These are phyloP conservation scores for Trichoplusia ni DNA, from an alignment of 1,140 invertebrate genomes.

Conservation along the genomic window DNA sequence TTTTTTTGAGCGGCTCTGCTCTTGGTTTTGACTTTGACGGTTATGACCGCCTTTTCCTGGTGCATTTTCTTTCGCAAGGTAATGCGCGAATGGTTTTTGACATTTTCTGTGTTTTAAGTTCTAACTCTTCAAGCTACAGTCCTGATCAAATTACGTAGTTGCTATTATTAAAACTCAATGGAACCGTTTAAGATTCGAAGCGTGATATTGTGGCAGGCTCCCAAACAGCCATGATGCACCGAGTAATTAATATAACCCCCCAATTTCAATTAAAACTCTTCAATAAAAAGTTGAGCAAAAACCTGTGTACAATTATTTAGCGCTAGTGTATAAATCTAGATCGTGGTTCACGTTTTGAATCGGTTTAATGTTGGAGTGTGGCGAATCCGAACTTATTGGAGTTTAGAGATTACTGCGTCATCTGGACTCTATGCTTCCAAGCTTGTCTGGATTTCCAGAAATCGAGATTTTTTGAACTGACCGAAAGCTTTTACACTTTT, in stretches of 20 bases:
- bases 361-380: neutral
- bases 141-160: no score
- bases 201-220: neutral
- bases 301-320: neutral
- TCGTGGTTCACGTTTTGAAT: conserved; percentile 3
- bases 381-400: neutral
- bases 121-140: no score
- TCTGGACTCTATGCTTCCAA: no score
- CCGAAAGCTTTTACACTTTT: no score
- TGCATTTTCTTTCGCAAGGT: neutral
- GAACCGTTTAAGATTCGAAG: conserved; percentile 4
- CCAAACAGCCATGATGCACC: neutral
- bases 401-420: no score
- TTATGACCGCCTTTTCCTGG: conserved; percentile 3
- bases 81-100: no score
- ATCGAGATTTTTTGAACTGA: no score
- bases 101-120: no score
- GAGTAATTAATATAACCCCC: neutral
- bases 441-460: no score
- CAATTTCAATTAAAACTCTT: neutral
- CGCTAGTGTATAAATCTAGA: neutral
- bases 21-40: conserved; percentile 34
- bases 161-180: no score
- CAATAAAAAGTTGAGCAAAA: neutral
- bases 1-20: conserved; percentile 30